Evolutionary conservation across 2,113 vertebrate species (phyloP), one percentile per base, ranked within the genome.

Genomic region (Pao palembangensis): DNA sequence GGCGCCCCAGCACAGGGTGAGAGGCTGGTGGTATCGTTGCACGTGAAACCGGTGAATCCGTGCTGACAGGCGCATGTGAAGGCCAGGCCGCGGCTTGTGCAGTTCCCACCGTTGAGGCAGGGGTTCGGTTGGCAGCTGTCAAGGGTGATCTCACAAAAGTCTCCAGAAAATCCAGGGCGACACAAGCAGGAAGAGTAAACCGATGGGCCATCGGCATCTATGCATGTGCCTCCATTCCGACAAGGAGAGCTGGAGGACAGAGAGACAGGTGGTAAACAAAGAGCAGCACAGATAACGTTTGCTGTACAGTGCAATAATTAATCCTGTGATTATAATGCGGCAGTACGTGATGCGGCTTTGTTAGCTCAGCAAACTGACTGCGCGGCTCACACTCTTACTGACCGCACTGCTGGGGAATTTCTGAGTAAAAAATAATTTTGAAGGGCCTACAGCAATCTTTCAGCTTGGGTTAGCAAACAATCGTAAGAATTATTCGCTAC

Each of bases 141-240:
- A 54, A 73, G 19, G 17, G 86, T 69, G 23, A 93, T 88, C 86
- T 98, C 94, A 31, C 96, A 99, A 83, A 94, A 93, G 31, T 90
- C 87, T 70, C 96, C 96, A 2, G 91, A 85, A 85, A 95, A 96
- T 77, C 94, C 94, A 18, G 89, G 71, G 55, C 89, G 89, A 71
- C 97, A 99, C 38, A 91, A 67, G 59, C 97, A 98, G 76, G 93
- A 92, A n/a, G 91, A 81, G 0, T 80, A 78, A 6, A 83, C 64
- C 31, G 91, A 91, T 56, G 76, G 88, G 8, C 91, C 93, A 2
- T 86, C 84, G 0, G 85, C 75, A 10, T 96, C 93, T 25, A 86
- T 19, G 2, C 95, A 98, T 0, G 89, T 93, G 61, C 97, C 96
- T 61, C 94, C 93, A 2, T 98, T 94, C 85, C 94, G 93, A 80